Evolutionary conservation across 2,888 invertebrate species (phyloP), one percentile per base, ranked within the genome.

Genomic region (Notodonta dromedarius): DNA sequence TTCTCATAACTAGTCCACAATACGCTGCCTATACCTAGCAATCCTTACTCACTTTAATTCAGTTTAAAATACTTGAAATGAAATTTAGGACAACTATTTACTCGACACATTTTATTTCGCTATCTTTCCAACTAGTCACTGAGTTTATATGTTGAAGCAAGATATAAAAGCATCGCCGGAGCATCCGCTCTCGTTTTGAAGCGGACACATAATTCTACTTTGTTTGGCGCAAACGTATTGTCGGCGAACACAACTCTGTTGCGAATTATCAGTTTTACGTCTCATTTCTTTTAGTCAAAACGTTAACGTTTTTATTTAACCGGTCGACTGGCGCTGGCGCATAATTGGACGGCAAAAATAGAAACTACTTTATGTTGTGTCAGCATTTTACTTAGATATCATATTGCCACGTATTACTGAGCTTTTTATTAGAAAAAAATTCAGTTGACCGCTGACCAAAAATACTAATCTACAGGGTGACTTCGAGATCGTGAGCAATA

Each of bases 201-300:
- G 58, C 52, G 52, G 54, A 58, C 48, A 60, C 57, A 67, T 61
- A 57, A 67, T 63, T 65, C 54, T 62, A 65, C 63, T 59, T 68
- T 70, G 63, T 61, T 59, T 56, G 54, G 57, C 61, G 61, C 57
- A 63, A 61, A 65, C 57, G 62, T 65, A 60, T 65, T 40, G 61
- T 60, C 57, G 42, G 65, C 58, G 13, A 62, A 58, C 59, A 63
- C 59, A 58, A 70, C 65, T 63, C 44, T 70, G 61, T 72, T 62
- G 70, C 73, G 62, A 64, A 73, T 68, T 58, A 55, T 44, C 9
- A 56, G 62, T 66, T 57, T 63, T 67, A 60, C 24, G 16, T 63
- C 67, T 56, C 42, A 32, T 32, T 52, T 52, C 32, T 52, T 52
- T 35, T 52, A 61, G 61, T 71, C 62, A 67, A 71, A 73, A 70